Evolutionary conservation across 1,140 invertebrate genomes (phyloP), one percentile per base, ranked within the genome.

Genomic region (Theocolax elegans): DNA sequence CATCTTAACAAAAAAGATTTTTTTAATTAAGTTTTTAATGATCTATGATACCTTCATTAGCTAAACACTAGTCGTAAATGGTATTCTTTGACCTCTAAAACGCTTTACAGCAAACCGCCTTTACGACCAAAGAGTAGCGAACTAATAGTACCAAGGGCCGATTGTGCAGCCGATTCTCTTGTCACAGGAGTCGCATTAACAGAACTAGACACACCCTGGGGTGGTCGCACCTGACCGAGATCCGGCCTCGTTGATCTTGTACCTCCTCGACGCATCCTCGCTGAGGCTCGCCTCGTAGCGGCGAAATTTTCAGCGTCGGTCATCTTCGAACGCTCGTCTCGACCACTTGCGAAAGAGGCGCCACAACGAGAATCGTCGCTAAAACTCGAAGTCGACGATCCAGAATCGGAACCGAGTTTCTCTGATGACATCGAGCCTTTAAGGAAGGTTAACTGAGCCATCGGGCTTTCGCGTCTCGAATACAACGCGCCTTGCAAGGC

Each of bases 71-170:
- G 56, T 38, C 40, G 13, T 40, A 38, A 58, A 40, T 31, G 54
- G 10, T 54, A 58, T 44, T 27, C n/a, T 17, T 60, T 27, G 29
- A 42, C 10, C 17, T 21, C 23, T 31, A 35, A 19, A 69, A 58
- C 12, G 31, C 51, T 69, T 86, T 90, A 94, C 72, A 94, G 88
- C 72, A 94, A 87, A 15, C 93, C 93, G 49, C 93, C 93, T 79
- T 94, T 95, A 62, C 93, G 87, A 29, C 93, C 93, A 81, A 95
- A 95, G 12, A 94, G 86, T 73, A 95, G 86, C 21, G 91, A 91
- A 85, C 92, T 94, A 59, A 95, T 89, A 25, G 92, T 93, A 60
- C 93, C 93, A 15, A 94, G 85, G 1, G 92, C 89, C 15, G 91
- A 90, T 69, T 89, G 87, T 12, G 82, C 65, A 3, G 86, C 79